A percentile compares a stretch with the other conserved stretches of the same genome.
phyloP scores from a whole-genome alignment of 2,113 vertebrate genomes.

The Hiodon alosoides region DNA sequence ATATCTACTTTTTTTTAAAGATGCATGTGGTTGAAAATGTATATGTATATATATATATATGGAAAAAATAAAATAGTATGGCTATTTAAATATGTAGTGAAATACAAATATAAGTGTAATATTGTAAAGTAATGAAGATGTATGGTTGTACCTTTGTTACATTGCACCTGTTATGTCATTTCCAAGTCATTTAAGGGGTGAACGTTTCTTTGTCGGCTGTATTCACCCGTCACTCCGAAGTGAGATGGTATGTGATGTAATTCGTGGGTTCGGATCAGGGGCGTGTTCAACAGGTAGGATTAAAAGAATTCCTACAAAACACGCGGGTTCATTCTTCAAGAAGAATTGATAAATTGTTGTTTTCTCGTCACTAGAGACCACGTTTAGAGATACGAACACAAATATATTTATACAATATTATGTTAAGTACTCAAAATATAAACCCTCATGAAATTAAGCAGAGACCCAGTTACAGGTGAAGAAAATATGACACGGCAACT shows the following conservation, averaged over 20 bases:
- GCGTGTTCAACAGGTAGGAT: too few species aligned
- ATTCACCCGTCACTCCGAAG: background rate
- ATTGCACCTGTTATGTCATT: background rate
- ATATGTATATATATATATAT: slow-evolving; percentile 13
- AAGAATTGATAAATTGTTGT: background rate
- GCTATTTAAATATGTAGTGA: background rate
- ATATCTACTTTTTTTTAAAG: slow-evolving; percentile 1
- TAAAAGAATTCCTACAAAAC: background rate
- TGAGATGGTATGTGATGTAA: background rate
- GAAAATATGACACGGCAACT: too few species aligned
- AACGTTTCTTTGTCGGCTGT: background rate
- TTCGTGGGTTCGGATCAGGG: background rate
- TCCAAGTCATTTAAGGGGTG: background rate
- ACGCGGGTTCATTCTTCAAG: background rate
- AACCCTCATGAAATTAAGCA: too few species aligned
- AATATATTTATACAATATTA: too few species aligned
- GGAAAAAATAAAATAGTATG: background rate
- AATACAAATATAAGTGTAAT: slow-evolving; percentile 1
- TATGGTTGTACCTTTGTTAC: background rate
- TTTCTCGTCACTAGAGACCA: background rate
- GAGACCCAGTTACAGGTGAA: too few species aligned
- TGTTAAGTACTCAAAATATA: too few species aligned
- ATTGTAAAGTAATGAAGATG: slow-evolving; percentile 4
- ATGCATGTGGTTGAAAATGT: slow-evolving; percentile 11
- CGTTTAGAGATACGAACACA: too few species aligned